phyloP scores from a whole-genome alignment of 2,797 vertebrate species.

The Sebastes ruberrimus region DNA sequence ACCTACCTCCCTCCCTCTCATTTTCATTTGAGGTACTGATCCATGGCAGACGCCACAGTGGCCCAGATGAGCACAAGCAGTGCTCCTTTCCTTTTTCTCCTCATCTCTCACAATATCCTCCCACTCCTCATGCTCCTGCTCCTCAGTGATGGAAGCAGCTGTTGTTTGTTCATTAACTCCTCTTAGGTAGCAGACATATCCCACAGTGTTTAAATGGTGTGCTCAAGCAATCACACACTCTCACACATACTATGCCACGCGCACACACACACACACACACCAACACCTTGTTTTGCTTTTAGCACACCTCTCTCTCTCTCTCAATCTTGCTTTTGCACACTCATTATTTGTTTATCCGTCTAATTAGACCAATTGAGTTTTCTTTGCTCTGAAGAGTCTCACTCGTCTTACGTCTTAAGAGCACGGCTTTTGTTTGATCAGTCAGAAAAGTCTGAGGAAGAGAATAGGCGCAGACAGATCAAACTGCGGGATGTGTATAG shows the following conservation, averaged over 20 bases:
- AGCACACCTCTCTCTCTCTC: conserved; percentile 1
- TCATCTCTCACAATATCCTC: conserved; percentile 43
- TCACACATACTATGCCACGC: background rate
- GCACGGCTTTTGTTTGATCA: conserved; percentile 51
- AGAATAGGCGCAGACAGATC: conserved; percentile 13
- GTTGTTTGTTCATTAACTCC: conserved; percentile 71
- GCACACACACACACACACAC: background rate
- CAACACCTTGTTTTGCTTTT: conserved; percentile 22
- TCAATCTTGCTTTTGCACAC: background rate
- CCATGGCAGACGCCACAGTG: conserved; percentile 31
- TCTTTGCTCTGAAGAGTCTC: conserved; percentile 40
- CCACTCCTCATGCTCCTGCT: conserved; percentile 37
- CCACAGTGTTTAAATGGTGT: conserved; percentile 10
- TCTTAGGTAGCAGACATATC: conserved; percentile 32
- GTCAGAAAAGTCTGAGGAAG: conserved; percentile 8
- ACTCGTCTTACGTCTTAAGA: conserved; percentile 17
- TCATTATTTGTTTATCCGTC: conserved; percentile 40
- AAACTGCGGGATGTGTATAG: conserved; percentile 22
- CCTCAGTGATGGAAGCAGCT: conserved; percentile 60
- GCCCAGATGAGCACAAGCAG: conserved; percentile 42
- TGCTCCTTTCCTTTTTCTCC: conserved; percentile 17
- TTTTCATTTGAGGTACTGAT: conserved; percentile 43
- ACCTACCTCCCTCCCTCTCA: conserved; percentile 30
- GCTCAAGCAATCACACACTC: background rate
- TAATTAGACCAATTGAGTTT: conserved; percentile 70